These are phyloP conservation scores for Orientallactaga bullata DNA, from an alignment of 2,113 vertebrate genomes.

Conservation along the genomic window DNA sequence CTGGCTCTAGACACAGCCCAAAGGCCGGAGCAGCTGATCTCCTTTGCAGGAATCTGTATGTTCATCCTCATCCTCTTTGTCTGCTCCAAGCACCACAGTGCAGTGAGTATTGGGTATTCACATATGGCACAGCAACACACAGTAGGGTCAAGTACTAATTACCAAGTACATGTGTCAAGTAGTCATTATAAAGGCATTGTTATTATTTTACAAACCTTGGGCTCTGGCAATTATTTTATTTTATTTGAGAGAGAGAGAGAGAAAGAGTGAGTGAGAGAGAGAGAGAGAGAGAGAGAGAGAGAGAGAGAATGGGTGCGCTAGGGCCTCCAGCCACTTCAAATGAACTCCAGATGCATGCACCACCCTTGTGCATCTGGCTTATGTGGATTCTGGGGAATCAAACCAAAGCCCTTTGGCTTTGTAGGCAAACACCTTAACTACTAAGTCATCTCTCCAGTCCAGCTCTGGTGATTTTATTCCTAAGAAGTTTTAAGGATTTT, in stretches of 20 bases:
- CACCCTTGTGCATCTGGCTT: no score
- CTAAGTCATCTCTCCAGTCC: no score
- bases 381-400: no score
- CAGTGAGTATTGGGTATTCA: constrained; percentile 85
- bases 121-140: not conserved
- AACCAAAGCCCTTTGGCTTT: no score
- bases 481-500: not conserved
- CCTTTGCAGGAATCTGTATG: constrained; percentile 92
- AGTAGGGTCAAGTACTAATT: constrained; percentile 21
- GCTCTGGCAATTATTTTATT: not conserved
- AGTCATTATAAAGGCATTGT: not conserved
- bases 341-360: no score
- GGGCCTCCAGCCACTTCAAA: no score
- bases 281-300: no score
- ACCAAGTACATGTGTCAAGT: not conserved
- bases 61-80: constrained; percentile 91
- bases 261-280: no score
- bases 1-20: constrained; percentile 90
- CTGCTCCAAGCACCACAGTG: constrained; percentile 91
- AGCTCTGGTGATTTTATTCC: constrained; percentile 10
- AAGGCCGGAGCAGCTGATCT: constrained; percentile 93
- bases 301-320: no score
- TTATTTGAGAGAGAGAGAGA: no score
- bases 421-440: no score
- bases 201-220: not conserved